These are phyloP conservation scores for Chitala chitala DNA, from an alignment of 2,113 vertebrate species.

Conservation along the genomic window DNA sequence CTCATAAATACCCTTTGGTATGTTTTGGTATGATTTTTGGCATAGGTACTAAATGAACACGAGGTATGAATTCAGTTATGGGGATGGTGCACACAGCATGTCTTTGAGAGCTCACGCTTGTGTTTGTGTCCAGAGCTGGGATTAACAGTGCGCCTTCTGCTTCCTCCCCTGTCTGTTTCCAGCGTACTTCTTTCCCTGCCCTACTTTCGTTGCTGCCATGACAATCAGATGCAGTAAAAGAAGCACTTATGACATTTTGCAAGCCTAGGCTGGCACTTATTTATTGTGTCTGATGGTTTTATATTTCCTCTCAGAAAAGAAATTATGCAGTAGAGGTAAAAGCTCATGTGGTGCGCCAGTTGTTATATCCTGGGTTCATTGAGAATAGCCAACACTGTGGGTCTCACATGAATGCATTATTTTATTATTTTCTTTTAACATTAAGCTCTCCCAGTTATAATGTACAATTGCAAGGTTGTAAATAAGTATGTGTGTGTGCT, in stretches of 20 bases:
- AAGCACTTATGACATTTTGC: conserved; percentile 26
- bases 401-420: conserved; percentile 16
- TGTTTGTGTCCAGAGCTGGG: background rate
- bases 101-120: background rate
- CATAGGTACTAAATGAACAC: background rate
- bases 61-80: background rate
- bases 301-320: conserved; percentile 13
- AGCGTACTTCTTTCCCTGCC: conserved; percentile 4
- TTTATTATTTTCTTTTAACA: background rate
- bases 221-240: conserved; percentile 39
- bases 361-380: background rate
- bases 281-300: conserved; percentile 14
- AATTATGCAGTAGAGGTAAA: conserved; percentile 16
- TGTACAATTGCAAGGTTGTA: conserved; percentile 35
- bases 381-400: conserved; percentile 18
- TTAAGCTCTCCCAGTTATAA: conserved; percentile 1
- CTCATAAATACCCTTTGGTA: no score
- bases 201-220: conserved; percentile 33
- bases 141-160: background rate
- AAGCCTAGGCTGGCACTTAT: conserved; percentile 5
- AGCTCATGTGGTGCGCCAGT: background rate
- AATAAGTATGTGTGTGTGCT: conserved; percentile 42
- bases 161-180: background rate
- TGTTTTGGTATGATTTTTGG: background rate
- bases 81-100: no score